Percentiles rank a stretch among this genome's conserved stretches.
These are phyloP conservation scores for Hetaerina titia DNA, from an alignment of 2,888 invertebrate species.

Conservation along the genomic window DNA sequence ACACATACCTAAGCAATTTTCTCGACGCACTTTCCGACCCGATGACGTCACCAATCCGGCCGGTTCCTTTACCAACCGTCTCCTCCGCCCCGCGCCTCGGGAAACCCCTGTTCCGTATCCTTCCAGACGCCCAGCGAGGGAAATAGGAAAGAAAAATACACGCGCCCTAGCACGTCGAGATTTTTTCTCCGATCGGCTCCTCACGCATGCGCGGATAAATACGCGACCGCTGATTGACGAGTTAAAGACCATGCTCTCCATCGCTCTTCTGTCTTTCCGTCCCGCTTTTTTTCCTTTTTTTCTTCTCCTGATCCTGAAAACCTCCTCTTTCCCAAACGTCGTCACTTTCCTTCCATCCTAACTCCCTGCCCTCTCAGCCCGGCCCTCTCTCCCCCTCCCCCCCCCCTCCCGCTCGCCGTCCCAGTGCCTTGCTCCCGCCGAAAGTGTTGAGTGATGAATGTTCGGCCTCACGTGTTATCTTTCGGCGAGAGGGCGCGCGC, in stretches of 20 bases:
- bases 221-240: slow-evolving; percentile 46
- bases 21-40: background rate
- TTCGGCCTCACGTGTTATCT: slow-evolving; percentile 19
- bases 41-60: background rate
- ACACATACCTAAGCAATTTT: background rate
- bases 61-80: background rate
- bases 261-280: background rate
- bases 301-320: background rate
- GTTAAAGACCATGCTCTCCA: slow-evolving; percentile 34
- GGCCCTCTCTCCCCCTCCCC: background rate
- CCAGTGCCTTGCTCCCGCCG: background rate
- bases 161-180: background rate
- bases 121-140: slow-evolving; percentile 1
- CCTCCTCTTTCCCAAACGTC: background rate
- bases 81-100: background rate
- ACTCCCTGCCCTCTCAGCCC: background rate
- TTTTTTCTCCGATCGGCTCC: background rate
- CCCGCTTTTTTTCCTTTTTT: background rate
- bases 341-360: no score
- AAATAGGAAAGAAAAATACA: background rate
- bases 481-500: background rate
- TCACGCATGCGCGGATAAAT: slow-evolving; percentile 42
- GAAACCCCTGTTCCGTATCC: background rate
- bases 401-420: background rate
- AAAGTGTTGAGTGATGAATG: slow-evolving; percentile 42